Percentiles rank a stretch among this genome's conserved stretches.
Conservation (phyloP, 2,113 vertebrate genomes). For the Proterorhinus semilunaris region DNA sequence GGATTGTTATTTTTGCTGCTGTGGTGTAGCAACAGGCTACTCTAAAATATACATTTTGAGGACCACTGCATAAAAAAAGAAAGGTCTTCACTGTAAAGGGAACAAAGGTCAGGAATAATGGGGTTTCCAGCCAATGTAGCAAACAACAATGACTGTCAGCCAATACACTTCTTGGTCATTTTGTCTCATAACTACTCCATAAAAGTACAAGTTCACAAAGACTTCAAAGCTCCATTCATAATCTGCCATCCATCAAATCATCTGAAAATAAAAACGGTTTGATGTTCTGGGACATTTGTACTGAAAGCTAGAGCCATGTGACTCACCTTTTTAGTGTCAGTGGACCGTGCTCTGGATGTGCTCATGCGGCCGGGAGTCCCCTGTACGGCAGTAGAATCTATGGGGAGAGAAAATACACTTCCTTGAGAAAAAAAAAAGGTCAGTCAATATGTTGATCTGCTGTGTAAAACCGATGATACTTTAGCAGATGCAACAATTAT, state of each 20-base stretch:
- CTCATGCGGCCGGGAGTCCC: conserved; percentile 37
- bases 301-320: neutral
- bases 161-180: no score
- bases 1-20: no score
- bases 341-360: conserved; percentile 25
- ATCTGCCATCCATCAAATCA: neutral
- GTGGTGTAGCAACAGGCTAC: no score
- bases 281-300: neutral
- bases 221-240: neutral
- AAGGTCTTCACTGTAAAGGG: no score
- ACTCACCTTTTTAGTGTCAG: conserved; percentile 49
- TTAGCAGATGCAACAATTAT: no score
- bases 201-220: neutral
- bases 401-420: no score
- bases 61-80: no score
- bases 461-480: no score
- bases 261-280: neutral
- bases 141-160: neutral
- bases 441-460: no score
- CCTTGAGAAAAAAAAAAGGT: no score
- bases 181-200: no score
- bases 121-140: neutral
- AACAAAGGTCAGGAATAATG: neutral
- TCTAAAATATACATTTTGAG: no score
- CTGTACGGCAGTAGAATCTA: conserved; percentile 22